Base-by-base conservation (phyloP, 2,113 vertebrate genomes). In the Triplophysa siluroides region DNA sequence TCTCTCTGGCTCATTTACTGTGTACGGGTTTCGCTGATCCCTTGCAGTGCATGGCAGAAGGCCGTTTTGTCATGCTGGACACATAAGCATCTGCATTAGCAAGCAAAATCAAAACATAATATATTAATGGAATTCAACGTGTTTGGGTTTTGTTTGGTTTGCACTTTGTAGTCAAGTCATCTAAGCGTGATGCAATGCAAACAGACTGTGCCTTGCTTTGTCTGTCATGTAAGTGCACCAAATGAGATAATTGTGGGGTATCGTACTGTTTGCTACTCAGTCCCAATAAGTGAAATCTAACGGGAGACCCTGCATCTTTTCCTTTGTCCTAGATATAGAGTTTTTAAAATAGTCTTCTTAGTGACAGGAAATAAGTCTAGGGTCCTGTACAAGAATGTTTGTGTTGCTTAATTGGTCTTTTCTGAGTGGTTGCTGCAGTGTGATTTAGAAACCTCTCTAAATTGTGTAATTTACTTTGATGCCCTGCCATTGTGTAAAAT, bases 1-100 rank as follows among this genome's bases (percentile, higher is more conserved):
- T 61, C 58, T 74, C 75, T 54, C 63, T 61, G 79, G 56, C 75
- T 83, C 75, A 78, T 78, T 68, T 47, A 21, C 29, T 43, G 75
- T 74, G 76, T 83, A 83, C 45, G 60, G 75, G 19, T 65, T 68
- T 58, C 13, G 6, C 61, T 73, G 79, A 65, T 81, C 74, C 62
- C 61, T 65, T 19, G 2, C 74, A 50, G 61, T 52, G 45, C 26
- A 29, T 29, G 26, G 24, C 74, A 63, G 74, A 64, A 65, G 45
- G 61, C 61, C 52, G 61, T 52, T 65, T 54, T 76, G 50, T 65
- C 61, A 76, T 45, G 4, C 61, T 54, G 45, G 74, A 76, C 61
- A 65, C 29, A 12, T 64, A 63, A 29, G 24, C 61, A 21, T 21
- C 7, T 21, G 19, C 54, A 14, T 52, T 52, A 52, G 38, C 52